A percentile compares a stretch with the other conserved stretches of the same genome.
phyloP scores from a whole-genome alignment of 23 tunicate genomes.

The Styela clava region DNA sequence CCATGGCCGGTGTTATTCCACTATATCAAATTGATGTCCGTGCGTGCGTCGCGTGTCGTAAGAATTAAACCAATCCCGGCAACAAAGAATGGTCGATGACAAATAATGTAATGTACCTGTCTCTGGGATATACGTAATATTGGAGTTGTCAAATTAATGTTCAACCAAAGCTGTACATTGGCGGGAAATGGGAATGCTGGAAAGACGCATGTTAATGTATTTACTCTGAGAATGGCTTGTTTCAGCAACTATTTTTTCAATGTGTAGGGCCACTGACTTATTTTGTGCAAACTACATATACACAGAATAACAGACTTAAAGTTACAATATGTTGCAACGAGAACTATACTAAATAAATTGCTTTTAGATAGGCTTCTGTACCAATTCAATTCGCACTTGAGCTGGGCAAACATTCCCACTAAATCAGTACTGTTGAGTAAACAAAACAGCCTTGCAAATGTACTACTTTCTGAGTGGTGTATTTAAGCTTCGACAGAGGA shows the following conservation, averaged over 20 bases:
- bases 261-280: too few species aligned
- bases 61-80: background rate
- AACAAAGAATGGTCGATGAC: background rate
- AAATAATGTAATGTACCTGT: background rate
- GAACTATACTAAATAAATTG: too few species aligned
- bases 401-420: background rate
- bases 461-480: too few species aligned
- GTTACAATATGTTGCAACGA: too few species aligned
- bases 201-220: too few species aligned
- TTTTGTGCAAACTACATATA: too few species aligned
- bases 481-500: too few species aligned
- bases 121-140: background rate
- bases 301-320: too few species aligned
- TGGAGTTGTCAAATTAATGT: background rate
- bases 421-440: background rate
- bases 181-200: background rate
- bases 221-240: too few species aligned
- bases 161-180: background rate
- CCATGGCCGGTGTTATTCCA: background rate
- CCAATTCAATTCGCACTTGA: background rate
- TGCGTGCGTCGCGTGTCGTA: background rate
- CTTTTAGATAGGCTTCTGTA: too few species aligned
- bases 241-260: too few species aligned
- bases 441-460: background rate
- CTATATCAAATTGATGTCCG: background rate